Percentiles rank a stretch among this genome's conserved stretches.
Conservation (phyloP, 2,888 invertebrate genomes). For the Troides aeacus region DNA sequence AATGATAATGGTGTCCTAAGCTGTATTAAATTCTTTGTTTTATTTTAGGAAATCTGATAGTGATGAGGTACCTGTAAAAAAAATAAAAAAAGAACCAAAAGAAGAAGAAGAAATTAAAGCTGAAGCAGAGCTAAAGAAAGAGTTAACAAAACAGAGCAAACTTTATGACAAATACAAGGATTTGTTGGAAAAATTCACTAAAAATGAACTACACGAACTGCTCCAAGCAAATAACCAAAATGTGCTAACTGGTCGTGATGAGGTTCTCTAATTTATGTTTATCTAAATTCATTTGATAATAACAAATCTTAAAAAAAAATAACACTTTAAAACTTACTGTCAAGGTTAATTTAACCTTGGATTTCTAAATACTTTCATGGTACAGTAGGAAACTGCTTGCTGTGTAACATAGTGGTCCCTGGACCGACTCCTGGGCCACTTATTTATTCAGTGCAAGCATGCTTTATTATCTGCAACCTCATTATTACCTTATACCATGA, state of each 20-base stretch:
- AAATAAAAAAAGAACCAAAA: conserved; percentile 83
- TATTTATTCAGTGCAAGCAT: no score
- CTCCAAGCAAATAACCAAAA: conserved; percentile 87
- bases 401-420: no score
- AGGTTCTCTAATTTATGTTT: conserved; percentile 62
- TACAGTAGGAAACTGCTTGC: no score
- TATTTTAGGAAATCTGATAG: conserved; percentile 51
- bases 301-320: no score
- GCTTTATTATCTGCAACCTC: no score
- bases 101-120: conserved; percentile 71
- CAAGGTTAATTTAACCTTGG: no score
- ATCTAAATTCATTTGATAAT: neutral
- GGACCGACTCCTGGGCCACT: no score
- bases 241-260: conserved; percentile 83
- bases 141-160: conserved; percentile 86
- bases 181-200: conserved; percentile 74
- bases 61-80: conserved; percentile 84
- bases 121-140: conserved; percentile 78
- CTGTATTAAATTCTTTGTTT: neutral
- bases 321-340: no score
- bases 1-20: neutral
- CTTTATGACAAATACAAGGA: conserved; percentile 61
- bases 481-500: no score
- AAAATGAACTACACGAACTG: conserved; percentile 81
- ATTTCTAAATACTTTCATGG: no score